Evolutionary conservation across 2,797 vertebrate genomes (phyloP), one percentile per base, ranked within the genome.

Genomic region (Catostomus latipinnis): DNA sequence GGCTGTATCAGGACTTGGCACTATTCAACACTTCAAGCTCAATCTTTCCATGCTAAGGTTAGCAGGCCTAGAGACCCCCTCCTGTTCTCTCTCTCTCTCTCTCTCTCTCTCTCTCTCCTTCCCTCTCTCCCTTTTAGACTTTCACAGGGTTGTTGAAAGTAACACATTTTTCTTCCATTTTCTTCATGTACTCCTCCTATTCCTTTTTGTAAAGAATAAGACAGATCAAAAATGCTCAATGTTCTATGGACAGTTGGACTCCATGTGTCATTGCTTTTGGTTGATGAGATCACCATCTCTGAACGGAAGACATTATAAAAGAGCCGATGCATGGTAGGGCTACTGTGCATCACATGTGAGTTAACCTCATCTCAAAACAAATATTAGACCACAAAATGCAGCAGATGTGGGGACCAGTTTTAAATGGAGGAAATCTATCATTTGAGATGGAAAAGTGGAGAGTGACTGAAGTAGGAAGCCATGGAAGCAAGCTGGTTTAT

Each of bases 31-130:
- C 69, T 66, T 81, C 74, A 49, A 75, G 91, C 90, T 92, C 91
- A 92, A 86, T 91, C 88, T 93, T 92, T 92, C 90, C 91, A 86
- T 89, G 92, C 92, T 89, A 89, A 76, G 88, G 86, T 90, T 90
- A 90, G 80, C 87, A 85, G 69, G 83, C 84, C 43, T 81, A 82
- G 73, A 77, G 76, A 73, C 83, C 81, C 76, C 52, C 50, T 84
- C 74, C 73, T 60, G 54, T 67, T 18, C 45, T 68, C 57, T 67
- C 83, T 82, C 87, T 86, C 74, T 86, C 81, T 84, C 85, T 82
- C 83, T 65, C 6, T 76, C 1, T 50, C 66, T 83, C 54, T 83
- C 80, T 82, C 81, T 83, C 71, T 68, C 34, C 34, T 34, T 34
- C 34, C 34, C 34, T 3, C 34, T 34, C 34, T 34, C 84, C 45